Conservation (phyloP, 2,888 invertebrate genomes). For the Sinopyrophorus schimmeli region DNA sequence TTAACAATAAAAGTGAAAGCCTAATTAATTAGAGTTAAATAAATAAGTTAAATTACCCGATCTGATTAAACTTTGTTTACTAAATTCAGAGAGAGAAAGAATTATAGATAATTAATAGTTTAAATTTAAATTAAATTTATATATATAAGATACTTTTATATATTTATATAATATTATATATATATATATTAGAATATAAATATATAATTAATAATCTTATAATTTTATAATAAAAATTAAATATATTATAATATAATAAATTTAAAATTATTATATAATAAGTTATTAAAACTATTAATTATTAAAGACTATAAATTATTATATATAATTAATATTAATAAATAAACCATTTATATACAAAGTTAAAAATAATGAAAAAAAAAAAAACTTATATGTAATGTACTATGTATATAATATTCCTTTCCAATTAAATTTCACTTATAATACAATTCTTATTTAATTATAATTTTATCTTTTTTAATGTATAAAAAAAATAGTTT, state of each 20-base stretch:
- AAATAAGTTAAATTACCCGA: not conserved
- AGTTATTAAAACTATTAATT: constrained; percentile 15
- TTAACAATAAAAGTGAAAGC: not conserved
- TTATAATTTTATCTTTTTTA: not conserved
- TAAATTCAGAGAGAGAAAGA: not conserved
- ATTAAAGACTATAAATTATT: constrained; percentile 21
- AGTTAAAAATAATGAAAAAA: constrained; percentile 17
- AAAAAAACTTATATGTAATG: too few species aligned
- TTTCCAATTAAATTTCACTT: constrained; percentile 12
- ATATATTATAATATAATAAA: constrained; percentile 22
- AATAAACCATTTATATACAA: constrained; percentile 19
- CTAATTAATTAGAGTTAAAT: not conserved
- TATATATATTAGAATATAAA: constrained; percentile 20
- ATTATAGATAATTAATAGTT: constrained; percentile 13
- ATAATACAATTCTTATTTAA: not conserved
- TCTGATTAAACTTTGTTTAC: not conserved
- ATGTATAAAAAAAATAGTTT: too few species aligned
- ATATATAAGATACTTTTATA: not conserved
- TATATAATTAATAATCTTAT: constrained; percentile 22
- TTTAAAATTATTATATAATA: constrained; percentile 15
- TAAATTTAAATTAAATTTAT: not conserved
- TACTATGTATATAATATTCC: constrained; percentile 13
- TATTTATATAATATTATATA: too few species aligned
- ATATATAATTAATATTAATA: constrained; percentile 14
- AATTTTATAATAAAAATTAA: constrained; percentile 11